Evolutionary conservation across 92 coral and sea anemone species (phyloP), one percentile per base, ranked within the genome.

Genomic region (Zoanthus sociatus): DNA sequence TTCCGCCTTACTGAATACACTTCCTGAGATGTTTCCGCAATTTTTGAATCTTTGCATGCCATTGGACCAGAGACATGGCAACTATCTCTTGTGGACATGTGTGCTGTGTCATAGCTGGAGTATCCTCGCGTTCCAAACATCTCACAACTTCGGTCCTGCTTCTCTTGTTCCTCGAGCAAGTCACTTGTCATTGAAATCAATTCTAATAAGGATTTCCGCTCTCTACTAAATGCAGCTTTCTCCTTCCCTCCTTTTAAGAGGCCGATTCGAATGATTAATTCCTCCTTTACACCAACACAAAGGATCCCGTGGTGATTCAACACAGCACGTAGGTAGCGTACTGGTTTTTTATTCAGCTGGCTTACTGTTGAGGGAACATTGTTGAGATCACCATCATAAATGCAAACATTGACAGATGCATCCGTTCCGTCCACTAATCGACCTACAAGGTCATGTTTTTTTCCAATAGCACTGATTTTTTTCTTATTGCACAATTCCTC

Each of bases 201-300:
- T 56, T 86, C 83, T 86, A 86, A 76, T 44, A 86, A 86, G 48
- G 45, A 70, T 86, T 86, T 86, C 64, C 89, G 11, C 18, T 75
- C 89, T 75, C 89, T 86, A 79, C 89, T 76, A 72, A 86, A 86
- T 86, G 53, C 73, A 45, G 89, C 89, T 74, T 86, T 78, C 73
- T 73, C 72, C 64, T 86, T 78, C 60, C 83, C 89, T 46, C 89
- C 71, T 86, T 86, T 86, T 55, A 86, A 45, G 58, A 86, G 76
- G 55, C 89, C 83, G 56, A 86, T 86, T 12, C 89, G 67, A 44
- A 76, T 74, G 15, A 85, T 86, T 0, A 86, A 83, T 86, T 86
- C 89, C 83, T 86, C 48, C 16, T 76, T 86, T 0, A 44, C 73
- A 74, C 89, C 89, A 44, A 86, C 89, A 9, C 50, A 60, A 60